Evolutionary conservation across 2,113 vertebrate genomes (phyloP), one percentile per base, ranked within the genome.

Genomic region (Megaleporinus macrocephalus): DNA sequence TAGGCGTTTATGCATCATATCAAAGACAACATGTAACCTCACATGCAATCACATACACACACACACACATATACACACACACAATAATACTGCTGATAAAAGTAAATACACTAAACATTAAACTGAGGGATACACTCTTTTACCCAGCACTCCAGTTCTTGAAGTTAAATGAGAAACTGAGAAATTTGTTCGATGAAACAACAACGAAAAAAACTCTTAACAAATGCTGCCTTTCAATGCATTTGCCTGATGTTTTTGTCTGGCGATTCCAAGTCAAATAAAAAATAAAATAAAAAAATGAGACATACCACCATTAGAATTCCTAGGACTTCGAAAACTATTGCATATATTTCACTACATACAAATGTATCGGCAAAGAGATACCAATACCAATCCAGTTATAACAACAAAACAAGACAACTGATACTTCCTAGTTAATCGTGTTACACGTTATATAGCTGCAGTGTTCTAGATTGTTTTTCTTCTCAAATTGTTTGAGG

Each of bases 301-400:
- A 66, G 29, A 94, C 93, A 92, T 92, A 92, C 95, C 91, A 65
- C 9, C 30, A 76, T 61, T 15, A 79, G 76, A 93, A 94, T 94
- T 36, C 59, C 93, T 93, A 78, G 44, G 68, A 57, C 1, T 59
- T 68, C 94, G 93, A 84, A 94, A 94, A 93, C 90, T 65, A 90
- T 92, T 94, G 92, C 51, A 68, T 69, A 72, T 61, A 82, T 94
- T 93, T 92, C 93, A 95, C 92, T 91, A 92, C 92, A 93, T 91
- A 92, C 89, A 87, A 88, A 87, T 49, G 55, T 59, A 80, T 84
- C 88, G 76, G 84, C 88, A 90, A 93, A 92, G 91, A 93, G 94
- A 94, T 89, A 93, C 93, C 90, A 68, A 92, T 94, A 93, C 92
- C 90, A 90, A 87, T 77, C 87, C 74, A 92, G 68, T 84, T 82